These are phyloP conservation scores for Grammatotria lemairii DNA, from an alignment of 2,113 vertebrate species.

Conservation along the genomic window DNA sequence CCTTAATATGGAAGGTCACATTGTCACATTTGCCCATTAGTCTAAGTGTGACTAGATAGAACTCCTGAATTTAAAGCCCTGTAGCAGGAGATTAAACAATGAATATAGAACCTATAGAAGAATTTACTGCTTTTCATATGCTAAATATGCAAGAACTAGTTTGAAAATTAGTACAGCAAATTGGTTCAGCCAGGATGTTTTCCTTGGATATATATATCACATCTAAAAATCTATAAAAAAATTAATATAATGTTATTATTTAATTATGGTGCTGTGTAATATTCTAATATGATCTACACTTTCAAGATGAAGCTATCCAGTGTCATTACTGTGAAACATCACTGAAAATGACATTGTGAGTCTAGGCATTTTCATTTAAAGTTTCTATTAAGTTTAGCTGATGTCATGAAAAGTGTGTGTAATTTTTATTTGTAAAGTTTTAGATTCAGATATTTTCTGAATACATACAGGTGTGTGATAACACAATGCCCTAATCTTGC, in stretches of 20 bases:
- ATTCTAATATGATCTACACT: background rate
- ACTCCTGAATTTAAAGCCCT: background rate
- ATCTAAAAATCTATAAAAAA: background rate
- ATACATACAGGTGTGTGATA: background rate
- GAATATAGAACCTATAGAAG: background rate
- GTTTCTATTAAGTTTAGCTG: background rate
- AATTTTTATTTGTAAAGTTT: background rate
- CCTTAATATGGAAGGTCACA: constrained; percentile 21
- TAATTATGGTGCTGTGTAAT: background rate
- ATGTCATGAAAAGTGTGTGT: background rate
- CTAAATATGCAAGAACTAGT: background rate
- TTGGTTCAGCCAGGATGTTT: background rate
- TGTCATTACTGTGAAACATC: background rate
- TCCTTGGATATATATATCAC: background rate
- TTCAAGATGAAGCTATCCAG: background rate
- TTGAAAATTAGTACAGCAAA: background rate
- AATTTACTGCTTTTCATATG: background rate
- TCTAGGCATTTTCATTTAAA: background rate
- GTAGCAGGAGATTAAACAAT: background rate
- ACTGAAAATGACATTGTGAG: background rate
- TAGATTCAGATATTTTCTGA: background rate
- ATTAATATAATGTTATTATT: background rate
- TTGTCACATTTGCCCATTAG: constrained; percentile 25
- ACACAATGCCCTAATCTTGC: background rate
- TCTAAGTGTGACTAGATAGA: background rate